phyloP scores from a whole-genome alignment of 1,140 invertebrate species.

The Atta cephalotes region DNA sequence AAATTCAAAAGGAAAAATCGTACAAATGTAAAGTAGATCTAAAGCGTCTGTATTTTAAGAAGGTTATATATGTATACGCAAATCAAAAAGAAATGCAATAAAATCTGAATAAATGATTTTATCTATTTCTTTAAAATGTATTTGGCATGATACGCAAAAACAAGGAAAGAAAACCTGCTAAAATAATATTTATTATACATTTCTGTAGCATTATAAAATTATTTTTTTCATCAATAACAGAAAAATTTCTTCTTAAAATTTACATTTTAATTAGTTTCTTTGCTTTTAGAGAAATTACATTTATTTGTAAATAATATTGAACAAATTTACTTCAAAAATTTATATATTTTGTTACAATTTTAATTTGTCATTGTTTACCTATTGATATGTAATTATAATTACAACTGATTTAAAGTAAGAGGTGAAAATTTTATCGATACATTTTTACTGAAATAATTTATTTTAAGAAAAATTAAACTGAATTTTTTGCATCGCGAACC shows the following conservation, averaged over 20 bases:
- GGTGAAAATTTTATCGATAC: background rate
- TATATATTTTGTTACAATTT: background rate
- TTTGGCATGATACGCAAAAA: background rate
- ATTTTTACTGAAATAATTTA: background rate
- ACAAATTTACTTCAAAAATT: background rate
- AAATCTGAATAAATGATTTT: constrained; percentile 46
- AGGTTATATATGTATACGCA: background rate
- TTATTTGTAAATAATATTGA: background rate
- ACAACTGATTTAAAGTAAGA: background rate
- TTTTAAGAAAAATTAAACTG: constrained; percentile 18
- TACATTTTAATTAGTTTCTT: background rate
- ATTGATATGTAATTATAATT: background rate
- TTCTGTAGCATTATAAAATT: background rate
- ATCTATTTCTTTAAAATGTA: background rate
- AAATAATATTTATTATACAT: constrained; percentile 4
- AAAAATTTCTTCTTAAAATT: constrained; percentile 1
- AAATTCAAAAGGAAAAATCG: constrained; percentile 28
- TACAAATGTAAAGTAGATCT: background rate
- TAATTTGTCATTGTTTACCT: background rate
- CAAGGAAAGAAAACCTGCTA: background rate
- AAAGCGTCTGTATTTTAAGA: constrained; percentile 2
- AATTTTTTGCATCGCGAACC: background rate
- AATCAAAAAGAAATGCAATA: constrained; percentile 14
- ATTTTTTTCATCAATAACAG: background rate
- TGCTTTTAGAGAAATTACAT: background rate